These are phyloP conservation scores for Oreohelix idahoensis DNA, from an alignment of 1,140 invertebrate genomes.

Conservation along the genomic window DNA sequence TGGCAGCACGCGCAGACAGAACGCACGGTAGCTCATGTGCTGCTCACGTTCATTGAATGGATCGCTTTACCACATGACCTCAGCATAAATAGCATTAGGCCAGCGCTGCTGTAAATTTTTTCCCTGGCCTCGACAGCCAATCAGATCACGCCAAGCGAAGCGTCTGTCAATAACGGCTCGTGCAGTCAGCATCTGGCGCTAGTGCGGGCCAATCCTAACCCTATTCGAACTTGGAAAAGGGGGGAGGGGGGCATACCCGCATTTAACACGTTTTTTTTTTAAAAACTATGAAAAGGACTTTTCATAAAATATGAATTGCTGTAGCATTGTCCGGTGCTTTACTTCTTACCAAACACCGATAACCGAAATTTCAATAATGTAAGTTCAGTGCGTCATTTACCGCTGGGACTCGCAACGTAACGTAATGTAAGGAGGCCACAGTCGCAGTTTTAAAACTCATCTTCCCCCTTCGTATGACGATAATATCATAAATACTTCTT, in stretches of 20 bases:
- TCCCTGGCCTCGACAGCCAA: conserved; percentile 46
- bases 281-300: background rate
- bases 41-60: conserved; percentile 47
- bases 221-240: background rate
- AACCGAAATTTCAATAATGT: no score
- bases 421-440: no score
- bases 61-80: conserved; percentile 45
- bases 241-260: no score
- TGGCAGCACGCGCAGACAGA: conserved; percentile 34
- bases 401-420: no score
- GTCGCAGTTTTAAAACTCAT: no score
- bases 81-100: conserved; percentile 53
- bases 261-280: background rate
- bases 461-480: no score
- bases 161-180: conserved; percentile 41
- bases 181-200: conserved; percentile 39
- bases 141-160: conserved; percentile 41
- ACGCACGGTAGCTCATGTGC: conserved; percentile 34
- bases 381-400: no score
- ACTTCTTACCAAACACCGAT: background rate
- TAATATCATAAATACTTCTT: no score
- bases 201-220: conserved; percentile 41
- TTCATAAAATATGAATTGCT: conserved; percentile 6
- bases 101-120: conserved; percentile 49
- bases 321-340: background rate